Percentiles rank a stretch among this genome's conserved stretches.
Conservation (phyloP, 2,888 invertebrate species). For the Agrenia bidenticulata region DNA sequence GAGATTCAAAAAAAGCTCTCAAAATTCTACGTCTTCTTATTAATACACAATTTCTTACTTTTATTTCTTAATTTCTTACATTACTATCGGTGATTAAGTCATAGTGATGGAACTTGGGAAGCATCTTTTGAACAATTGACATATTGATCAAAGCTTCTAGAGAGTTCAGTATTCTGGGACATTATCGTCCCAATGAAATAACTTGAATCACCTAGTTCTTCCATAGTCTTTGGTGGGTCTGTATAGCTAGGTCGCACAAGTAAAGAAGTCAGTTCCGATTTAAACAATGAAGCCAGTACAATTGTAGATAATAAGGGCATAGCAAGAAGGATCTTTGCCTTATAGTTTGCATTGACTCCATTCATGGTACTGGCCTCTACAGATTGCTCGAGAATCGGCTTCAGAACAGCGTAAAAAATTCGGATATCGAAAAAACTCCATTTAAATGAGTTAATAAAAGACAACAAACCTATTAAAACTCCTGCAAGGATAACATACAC, state of each 20-base stretch:
- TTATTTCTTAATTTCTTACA: too few species aligned
- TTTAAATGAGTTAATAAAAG: background rate
- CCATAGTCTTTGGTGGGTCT: slow-evolving; percentile 8
- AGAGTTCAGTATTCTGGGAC: slow-evolving; percentile 2
- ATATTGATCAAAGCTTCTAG: background rate
- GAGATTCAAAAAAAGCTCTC: too few species aligned
- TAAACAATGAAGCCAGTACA: slow-evolving; percentile 17
- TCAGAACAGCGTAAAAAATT: slow-evolving; percentile 1
- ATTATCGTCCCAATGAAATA: slow-evolving; percentile 9
- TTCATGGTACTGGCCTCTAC: background rate
- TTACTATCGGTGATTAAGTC: background rate
- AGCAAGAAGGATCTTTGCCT: background rate
- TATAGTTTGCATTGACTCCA: background rate
- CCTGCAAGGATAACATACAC: too few species aligned
- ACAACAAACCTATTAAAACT: background rate
- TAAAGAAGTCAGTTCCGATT: slow-evolving; percentile 17
- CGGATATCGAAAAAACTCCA: background rate
- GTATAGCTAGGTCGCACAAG: slow-evolving; percentile 10
- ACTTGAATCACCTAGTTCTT: slow-evolving; percentile 7
- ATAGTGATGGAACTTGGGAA: slow-evolving; percentile 8
- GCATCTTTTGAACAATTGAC: slow-evolving; percentile 2
- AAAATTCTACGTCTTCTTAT: too few species aligned
- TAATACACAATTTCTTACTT: too few species aligned
- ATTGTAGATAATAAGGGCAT: slow-evolving; percentile 5
- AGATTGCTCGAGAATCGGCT: slow-evolving; percentile 13